Evolutionary conservation across 2,888 invertebrate species (phyloP).

Genomic region (Diadromus collaris): DNA sequence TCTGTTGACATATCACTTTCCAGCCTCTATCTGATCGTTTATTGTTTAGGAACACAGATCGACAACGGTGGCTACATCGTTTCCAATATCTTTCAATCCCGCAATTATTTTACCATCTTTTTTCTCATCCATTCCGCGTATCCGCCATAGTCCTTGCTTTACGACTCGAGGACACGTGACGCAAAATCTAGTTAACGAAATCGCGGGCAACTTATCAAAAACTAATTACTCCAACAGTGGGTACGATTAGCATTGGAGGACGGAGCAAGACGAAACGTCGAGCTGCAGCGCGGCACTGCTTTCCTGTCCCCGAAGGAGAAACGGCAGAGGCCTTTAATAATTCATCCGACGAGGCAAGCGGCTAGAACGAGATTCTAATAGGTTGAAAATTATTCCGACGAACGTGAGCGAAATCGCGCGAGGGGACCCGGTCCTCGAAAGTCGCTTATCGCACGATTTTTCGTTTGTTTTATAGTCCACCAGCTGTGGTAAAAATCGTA

Average conservation of each 20-base stretch:
- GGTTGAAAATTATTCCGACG: slow-evolving; percentile 45
- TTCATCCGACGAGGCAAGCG: slow-evolving; percentile 44
- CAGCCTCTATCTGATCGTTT: background rate
- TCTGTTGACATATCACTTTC: background rate
- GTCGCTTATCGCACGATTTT: slow-evolving; percentile 1
- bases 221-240: slow-evolving; percentile 40
- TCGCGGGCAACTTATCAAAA: slow-evolving; percentile 33
- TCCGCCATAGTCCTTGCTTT: background rate
- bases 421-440: slow-evolving; percentile 4
- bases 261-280: slow-evolving; percentile 21
- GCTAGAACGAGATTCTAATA: slow-evolving; percentile 50
- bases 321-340: slow-evolving; percentile 42
- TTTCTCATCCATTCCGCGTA: background rate
- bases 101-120: background rate
- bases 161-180: slow-evolving; percentile 4
- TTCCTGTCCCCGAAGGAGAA: slow-evolving; percentile 22
- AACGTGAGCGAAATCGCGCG: slow-evolving; percentile 21
- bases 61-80: background rate
- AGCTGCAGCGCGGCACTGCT: slow-evolving; percentile 15
- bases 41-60: background rate
- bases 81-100: background rate
- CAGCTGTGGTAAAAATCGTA: background rate
- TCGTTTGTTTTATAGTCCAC: background rate
- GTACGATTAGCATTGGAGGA: slow-evolving; percentile 40
- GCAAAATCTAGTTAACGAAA: slow-evolving; percentile 23